Evolutionary conservation across 2,113 vertebrate genomes (phyloP).

Genomic region (Rafetus swinhoei): DNA sequence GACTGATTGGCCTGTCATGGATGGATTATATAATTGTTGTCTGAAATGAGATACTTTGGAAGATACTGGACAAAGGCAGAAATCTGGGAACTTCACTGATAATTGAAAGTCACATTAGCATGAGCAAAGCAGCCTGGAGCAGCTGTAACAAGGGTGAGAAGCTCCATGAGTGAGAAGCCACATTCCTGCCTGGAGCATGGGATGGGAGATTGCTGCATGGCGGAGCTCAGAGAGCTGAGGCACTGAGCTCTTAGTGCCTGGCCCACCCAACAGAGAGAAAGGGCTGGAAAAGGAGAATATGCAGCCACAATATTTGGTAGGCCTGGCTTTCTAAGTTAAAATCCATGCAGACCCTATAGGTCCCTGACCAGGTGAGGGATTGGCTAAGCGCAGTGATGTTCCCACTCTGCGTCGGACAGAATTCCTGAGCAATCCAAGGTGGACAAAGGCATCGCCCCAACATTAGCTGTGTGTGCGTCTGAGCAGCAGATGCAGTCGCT

Average conservation of each 20-base stretch:
- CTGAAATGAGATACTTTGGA: conserved; percentile 22
- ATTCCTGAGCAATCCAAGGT: too few species aligned
- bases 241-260: background rate
- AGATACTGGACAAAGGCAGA: conserved; percentile 60
- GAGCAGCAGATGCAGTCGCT: background rate
- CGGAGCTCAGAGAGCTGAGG: background rate
- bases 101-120: conserved; percentile 17
- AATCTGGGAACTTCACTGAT: background rate
- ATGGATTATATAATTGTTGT: conserved; percentile 64
- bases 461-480: background rate
- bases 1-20: conserved; percentile 61
- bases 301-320: accelerated
- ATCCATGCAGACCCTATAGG: background rate
- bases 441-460: background rate
- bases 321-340: background rate
- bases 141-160: accelerated
- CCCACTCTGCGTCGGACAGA: background rate
- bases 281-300: background rate
- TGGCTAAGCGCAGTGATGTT: background rate
- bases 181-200: background rate
- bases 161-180: background rate
- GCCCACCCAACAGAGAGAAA: background rate
- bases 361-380: accelerated
- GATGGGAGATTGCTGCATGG: background rate
- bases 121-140: background rate